Evolutionary conservation across 2,797 vertebrate genomes (phyloP).

Genomic region (Cuculus canorus): DNA sequence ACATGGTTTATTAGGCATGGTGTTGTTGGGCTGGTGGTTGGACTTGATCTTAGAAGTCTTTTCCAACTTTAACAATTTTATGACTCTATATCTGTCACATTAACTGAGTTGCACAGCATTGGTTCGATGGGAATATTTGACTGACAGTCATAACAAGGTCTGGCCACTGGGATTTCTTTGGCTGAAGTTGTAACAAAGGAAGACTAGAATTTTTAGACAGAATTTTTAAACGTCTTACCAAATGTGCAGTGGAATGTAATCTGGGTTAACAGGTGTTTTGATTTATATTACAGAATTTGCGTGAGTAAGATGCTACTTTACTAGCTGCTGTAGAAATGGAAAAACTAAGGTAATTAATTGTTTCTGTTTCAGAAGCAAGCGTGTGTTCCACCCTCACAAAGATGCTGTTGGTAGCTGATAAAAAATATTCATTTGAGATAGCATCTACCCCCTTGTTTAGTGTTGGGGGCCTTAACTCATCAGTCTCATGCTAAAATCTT

Average conservation of each 20-base stretch:
- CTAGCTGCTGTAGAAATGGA: not conserved
- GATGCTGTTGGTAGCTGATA: not conserved
- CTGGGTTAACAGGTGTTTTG: not conserved
- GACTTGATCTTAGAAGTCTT: no score
- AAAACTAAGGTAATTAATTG: not conserved
- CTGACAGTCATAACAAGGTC: not conserved
- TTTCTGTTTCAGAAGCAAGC: not conserved
- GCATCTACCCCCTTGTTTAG: not conserved
- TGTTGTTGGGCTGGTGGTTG: no score
- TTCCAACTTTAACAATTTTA: no score
- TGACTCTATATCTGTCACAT: not conserved
- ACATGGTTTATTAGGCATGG: no score
- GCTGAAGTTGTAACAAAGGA: not conserved
- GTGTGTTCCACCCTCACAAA: fast-evolving
- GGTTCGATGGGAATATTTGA: not conserved
- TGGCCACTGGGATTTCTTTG: not conserved
- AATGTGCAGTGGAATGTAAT: not conserved
- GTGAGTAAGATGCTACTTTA: not conserved
- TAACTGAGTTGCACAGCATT: not conserved
- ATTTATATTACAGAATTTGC: not conserved
- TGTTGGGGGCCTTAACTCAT: not conserved
- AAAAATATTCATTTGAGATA: not conserved
- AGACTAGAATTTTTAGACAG: not conserved
- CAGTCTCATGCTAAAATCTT: not conserved
- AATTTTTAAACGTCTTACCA: not conserved